These are phyloP conservation scores for Hydrophis major DNA, from an alignment of 2,797 vertebrate species.

Conservation along the genomic window DNA sequence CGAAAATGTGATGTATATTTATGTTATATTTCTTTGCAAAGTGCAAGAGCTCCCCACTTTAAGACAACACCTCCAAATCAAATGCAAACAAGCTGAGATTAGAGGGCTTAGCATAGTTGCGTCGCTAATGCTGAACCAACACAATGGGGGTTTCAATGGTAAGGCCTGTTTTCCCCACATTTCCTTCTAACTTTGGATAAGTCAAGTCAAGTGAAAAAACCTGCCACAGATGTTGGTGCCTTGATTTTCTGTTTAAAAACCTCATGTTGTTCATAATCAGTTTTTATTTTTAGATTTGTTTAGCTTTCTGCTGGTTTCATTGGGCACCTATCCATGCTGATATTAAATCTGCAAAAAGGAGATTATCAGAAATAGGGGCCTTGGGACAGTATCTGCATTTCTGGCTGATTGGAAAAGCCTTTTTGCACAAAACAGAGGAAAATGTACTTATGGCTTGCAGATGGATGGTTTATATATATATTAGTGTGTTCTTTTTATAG, in stretches of 20 bases:
- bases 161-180: neutral
- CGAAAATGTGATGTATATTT: neutral
- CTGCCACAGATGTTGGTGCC: neutral
- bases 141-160: neutral
- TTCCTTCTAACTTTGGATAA: neutral
- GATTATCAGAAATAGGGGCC: neutral
- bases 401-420: too few relatives aligned
- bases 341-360: neutral
- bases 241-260: neutral
- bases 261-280: neutral
- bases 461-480: too few relatives aligned
- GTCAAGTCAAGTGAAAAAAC: neutral
- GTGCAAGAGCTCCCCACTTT: too few relatives aligned
- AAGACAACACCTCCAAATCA: neutral
- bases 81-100: neutral
- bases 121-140: neutral
- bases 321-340: neutral
- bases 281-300: neutral
- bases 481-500: too few relatives aligned
- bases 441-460: too few relatives aligned
- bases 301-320: neutral
- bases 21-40: too few relatives aligned
- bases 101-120: neutral
- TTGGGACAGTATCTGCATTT: neutral
- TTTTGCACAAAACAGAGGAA: too few relatives aligned